These are phyloP conservation scores for Tenebrosternarchus preto DNA, from an alignment of 2,113 vertebrate species.

Conservation along the genomic window DNA sequence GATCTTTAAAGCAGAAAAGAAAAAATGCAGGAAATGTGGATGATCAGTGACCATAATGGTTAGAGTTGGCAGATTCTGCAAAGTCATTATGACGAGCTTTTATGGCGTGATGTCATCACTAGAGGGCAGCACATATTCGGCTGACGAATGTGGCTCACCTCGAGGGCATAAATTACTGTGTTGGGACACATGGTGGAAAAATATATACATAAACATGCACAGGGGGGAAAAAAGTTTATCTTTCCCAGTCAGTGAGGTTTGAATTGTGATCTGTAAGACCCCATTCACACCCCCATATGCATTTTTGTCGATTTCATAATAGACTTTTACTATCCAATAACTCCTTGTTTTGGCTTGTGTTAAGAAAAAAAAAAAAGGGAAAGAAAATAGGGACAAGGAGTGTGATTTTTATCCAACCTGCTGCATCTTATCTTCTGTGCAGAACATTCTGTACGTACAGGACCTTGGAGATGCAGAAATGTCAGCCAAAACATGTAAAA, in stretches of 20 bases:
- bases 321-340: neutral
- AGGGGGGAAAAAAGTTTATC: neutral
- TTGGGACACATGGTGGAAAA: neutral
- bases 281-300: too few species aligned
- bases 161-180: neutral
- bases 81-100: slow-evolving; percentile 15
- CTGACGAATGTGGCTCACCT: neutral
- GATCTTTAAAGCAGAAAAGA: too few species aligned
- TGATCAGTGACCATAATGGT: neutral
- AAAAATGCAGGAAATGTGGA: neutral
- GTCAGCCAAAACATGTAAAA: too few species aligned
- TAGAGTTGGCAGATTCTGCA: slow-evolving; percentile 12
- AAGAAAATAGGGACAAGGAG: too few species aligned
- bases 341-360: neutral
- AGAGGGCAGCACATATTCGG: slow-evolving; percentile 43
- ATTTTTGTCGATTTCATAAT: neutral
- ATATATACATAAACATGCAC: neutral
- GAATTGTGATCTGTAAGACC: too few species aligned
- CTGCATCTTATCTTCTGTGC: neutral
- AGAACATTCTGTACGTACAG: neutral
- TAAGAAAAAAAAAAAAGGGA: neutral
- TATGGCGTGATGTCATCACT: slow-evolving; percentile 4
- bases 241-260: too few species aligned
- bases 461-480: too few species aligned
- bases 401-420: too few species aligned